Base-by-base conservation (phyloP, 1,140 invertebrate species). In the Homarus americanus region DNA sequence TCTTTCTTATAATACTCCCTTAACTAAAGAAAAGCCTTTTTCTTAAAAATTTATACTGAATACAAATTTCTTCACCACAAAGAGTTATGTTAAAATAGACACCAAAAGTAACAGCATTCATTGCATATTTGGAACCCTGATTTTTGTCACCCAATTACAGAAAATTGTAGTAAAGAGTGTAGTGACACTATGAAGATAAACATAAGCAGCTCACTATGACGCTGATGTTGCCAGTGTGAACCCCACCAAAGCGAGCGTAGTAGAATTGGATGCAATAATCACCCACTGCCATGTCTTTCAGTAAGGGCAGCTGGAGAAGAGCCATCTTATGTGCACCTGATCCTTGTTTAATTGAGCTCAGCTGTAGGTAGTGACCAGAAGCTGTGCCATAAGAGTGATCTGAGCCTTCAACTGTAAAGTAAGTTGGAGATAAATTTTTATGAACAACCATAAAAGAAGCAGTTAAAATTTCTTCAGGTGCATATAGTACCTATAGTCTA, bases 191-290 rank as follows among this genome's bases (percentile, higher is more conserved):
- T 20, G 24, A 24, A 4, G 20, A 58, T 24, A 40, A 41, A 15
- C 17, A 72, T n/a, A 84, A 83, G 53, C 36, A 7, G 36, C 87
- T 90, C 53, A 90, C 87, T 72, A 76, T 53, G 36, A 90, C 72
- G 17, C 32, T 83, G 40, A 90, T 53, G 72, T 58, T 20, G 32
- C 87, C 87, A 58, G 53, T 53, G 17, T 32, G n/a, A 24, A 34
- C 72, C 5, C 80, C 78, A 40, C 73, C 82, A 28, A 76, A 82
- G 41, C 80, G 80, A 1, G 58, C 63, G 53, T 88, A 88, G 36
- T 83, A 90, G 32, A 90, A 28, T 36, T 90, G 87, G 69, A 90
- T 84, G 73, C 87, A 90, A 78, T 90, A 82, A 17, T 83, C 66
- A 66, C 82, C 82, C 32, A 38, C 15, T n/a, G 44, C 3, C 80